Evolutionary conservation across 2,113 vertebrate species (phyloP).

Genomic region (Neotragus pygmaeus): DNA sequence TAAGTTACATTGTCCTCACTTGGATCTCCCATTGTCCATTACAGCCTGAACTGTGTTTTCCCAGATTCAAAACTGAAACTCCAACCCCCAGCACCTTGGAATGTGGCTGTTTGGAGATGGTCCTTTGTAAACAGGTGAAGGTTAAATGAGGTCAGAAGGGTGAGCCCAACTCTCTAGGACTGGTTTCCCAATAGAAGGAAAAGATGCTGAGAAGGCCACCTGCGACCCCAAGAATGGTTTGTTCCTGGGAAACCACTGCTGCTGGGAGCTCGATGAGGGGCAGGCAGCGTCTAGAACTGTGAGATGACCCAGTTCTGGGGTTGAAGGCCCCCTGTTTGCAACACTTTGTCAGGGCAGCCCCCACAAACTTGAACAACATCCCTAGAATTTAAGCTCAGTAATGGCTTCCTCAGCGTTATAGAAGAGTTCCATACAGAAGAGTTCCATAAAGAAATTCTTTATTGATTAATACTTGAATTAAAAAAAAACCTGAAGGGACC

Average conservation of each 20-base stretch:
- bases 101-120: background rate
- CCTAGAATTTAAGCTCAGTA: accelerated
- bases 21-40: accelerated
- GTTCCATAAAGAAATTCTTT: background rate
- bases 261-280: accelerated
- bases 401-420: accelerated
- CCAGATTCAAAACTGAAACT: background rate
- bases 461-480: background rate
- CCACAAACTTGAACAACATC: accelerated
- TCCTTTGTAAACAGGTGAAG: background rate
- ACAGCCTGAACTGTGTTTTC: too few species aligned
- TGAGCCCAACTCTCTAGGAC: background rate
- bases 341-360: background rate
- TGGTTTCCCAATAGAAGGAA: too few species aligned
- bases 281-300: too few species aligned
- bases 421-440: background rate
- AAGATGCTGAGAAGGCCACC: background rate
- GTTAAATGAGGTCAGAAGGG: background rate
- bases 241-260: background rate
- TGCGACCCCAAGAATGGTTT: background rate
- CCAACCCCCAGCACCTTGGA: too few species aligned
- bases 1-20: accelerated
- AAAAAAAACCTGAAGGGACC: background rate
- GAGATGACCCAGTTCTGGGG: background rate
- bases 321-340: accelerated